Evolutionary conservation across 23 tunicate genomes (phyloP), one percentile per base, ranked within the genome.

Genomic region (Ciona savignyi): DNA sequence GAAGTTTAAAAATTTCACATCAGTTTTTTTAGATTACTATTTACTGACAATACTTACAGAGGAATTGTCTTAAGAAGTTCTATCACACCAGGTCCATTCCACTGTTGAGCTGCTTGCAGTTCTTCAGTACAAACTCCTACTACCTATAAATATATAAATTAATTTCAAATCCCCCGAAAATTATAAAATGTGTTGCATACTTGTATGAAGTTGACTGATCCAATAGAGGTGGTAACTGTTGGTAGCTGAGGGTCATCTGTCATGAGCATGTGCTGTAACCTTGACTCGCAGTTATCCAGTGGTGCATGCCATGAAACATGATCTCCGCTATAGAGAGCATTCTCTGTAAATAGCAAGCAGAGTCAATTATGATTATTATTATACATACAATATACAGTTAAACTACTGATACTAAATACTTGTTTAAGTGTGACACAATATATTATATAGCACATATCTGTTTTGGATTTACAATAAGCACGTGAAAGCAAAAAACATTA

Each of bases 71-170:
- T 88, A 22, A 88, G 75, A 42, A 88, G 63, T 24, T 88, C 96
- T 31, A 88, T 70, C 23, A 88, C 96, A 51, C 96, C 96, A 25
- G 96, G 96, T 3, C 96, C 96, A 35, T 88, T 88, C 96, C 96
- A 88, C 66, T 88, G 96, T 32, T 88, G 96, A 21, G 96, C 96
- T 1, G 96, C 96, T 32, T 82, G 86, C 1, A 88, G 71, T 77
- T 88, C 96, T 67, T 88, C 96, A 33, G 81, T 72, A 66, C 96
- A 88, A 26, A 88, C 96, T 22, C 96, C 96, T 34, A 88, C 96
- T 60, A 88, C 96, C 96, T 88, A 69, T 2, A 6, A 25, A 34
- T 11, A 49, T 22, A 42, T 0, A 42, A 27, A 63, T 63, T 15
- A 15, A 29, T 25, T 68, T 68, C 25, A 25, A 63, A 63, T 22